A percentile compares a stretch with the other conserved stretches of the same genome.
Evolutionary conservation across 1,140 invertebrate species (phyloP).

Genomic region (Delia radicum): DNA sequence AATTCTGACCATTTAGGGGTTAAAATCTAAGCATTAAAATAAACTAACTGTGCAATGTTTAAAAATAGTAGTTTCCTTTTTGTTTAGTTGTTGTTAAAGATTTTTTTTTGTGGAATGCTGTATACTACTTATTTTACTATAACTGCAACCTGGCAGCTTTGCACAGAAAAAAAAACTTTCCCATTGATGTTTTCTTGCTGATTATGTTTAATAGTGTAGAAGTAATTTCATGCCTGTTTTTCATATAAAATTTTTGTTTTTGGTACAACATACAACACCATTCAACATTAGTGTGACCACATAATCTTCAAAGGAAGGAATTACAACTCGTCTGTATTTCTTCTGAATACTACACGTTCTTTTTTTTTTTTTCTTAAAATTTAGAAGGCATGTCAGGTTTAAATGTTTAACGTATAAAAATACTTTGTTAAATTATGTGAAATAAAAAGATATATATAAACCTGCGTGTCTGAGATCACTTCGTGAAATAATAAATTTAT

Average conservation of each 20-base stretch:
- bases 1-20: not conserved
- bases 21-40: not conserved
- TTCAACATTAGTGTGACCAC: slow-evolving; percentile 3
- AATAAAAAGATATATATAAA: not conserved
- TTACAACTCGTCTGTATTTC: not conserved
- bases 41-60: not conserved
- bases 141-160: not conserved
- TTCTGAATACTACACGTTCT: not conserved
- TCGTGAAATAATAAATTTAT: too few species aligned
- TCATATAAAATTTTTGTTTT: too few species aligned
- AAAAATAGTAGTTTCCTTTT: not conserved
- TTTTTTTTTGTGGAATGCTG: not conserved
- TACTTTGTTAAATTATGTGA: not conserved
- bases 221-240: not conserved
- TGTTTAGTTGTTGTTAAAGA: not conserved
- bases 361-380: not conserved
- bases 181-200: not conserved
- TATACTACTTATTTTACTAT: not conserved
- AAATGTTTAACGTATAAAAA: not conserved
- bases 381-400: not conserved
- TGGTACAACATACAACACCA: too few species aligned
- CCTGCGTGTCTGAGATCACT: not conserved
- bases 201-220: slow-evolving; percentile 2
- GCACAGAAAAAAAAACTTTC: not conserved
- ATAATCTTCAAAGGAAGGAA: too few species aligned